Conservation (phyloP, 2,113 vertebrate genomes). For the Ascaphus truei region DNA sequence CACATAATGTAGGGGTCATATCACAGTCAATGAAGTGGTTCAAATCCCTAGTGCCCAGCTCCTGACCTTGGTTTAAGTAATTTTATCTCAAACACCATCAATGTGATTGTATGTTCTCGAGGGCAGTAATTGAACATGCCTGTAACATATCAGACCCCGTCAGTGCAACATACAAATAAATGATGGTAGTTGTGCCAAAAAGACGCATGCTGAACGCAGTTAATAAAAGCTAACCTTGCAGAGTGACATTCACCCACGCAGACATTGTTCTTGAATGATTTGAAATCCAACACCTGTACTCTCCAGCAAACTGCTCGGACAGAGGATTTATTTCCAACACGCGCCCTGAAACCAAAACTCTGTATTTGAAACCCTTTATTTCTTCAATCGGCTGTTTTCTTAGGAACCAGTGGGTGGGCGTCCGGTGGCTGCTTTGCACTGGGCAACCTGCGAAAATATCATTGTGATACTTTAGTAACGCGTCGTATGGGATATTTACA, state of each 20-base stretch:
- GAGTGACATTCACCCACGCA: conserved; percentile 67
- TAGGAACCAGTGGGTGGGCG: conserved; percentile 62
- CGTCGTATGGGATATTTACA: not conserved
- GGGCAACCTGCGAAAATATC: conserved; percentile 65
- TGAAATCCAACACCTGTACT: conserved; percentile 60
- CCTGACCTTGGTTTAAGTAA: too few relatives aligned
- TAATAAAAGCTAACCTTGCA: conserved; percentile 59
- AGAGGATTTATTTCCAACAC: conserved; percentile 72
- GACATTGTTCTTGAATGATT: conserved; percentile 54
- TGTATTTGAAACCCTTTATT: conserved; percentile 50
- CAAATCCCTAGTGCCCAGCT: too few relatives aligned
- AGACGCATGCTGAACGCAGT: too few relatives aligned
- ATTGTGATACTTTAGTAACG: not conserved
- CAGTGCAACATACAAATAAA: too few relatives aligned
- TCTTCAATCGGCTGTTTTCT: conserved; percentile 58
- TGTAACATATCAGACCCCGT: too few relatives aligned
- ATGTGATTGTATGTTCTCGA: too few relatives aligned
- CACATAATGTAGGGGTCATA: too few relatives aligned
- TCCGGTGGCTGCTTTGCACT: conserved; percentile 54
- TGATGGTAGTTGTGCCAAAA: too few relatives aligned
- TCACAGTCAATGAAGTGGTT: too few relatives aligned
- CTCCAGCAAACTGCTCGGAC: conserved; percentile 58
- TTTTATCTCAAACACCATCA: too few relatives aligned
- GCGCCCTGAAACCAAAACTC: conserved; percentile 58
- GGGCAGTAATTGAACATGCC: too few relatives aligned